These are phyloP conservation scores for Abrostola triplasia DNA, from an alignment of 2,888 invertebrate species.

Conservation along the genomic window DNA sequence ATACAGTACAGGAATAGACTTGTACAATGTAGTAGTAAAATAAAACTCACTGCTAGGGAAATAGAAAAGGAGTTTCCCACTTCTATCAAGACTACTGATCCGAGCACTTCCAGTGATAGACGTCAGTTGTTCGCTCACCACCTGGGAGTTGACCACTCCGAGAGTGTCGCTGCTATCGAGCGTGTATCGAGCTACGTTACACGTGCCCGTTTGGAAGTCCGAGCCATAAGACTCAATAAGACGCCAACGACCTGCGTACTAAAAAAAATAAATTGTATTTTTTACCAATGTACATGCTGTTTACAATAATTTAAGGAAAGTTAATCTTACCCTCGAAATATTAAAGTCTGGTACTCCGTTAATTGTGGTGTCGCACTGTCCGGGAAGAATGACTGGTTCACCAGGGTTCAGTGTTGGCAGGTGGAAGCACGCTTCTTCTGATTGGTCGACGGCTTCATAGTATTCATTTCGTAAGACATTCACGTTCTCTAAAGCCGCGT, in stretches of 20 bases:
- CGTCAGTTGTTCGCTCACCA: constrained; percentile 61
- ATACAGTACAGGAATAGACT: no score
- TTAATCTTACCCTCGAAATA: constrained; percentile 10
- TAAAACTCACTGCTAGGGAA: constrained; percentile 80
- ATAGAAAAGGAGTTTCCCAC: constrained; percentile 88
- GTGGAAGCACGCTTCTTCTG: constrained; percentile 71
- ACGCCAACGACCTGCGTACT: constrained; percentile 70
- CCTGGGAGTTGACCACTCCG: constrained; percentile 69
- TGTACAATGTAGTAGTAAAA: not conserved
- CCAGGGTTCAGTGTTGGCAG: constrained; percentile 65
- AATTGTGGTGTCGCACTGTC: constrained; percentile 69
- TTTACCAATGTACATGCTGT: not conserved
- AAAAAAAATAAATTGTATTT: constrained; percentile 11
- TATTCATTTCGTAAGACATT: constrained; percentile 66
- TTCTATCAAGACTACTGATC: constrained; percentile 86
- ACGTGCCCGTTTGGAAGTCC: constrained; percentile 69
- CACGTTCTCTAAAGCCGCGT: constrained; percentile 60
- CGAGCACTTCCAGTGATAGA: constrained; percentile 68
- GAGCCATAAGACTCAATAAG: constrained; percentile 71
- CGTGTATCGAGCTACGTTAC: constrained; percentile 69
- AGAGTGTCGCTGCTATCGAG: constrained; percentile 55
- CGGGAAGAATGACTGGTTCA: constrained; percentile 66
- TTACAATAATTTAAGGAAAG: no score
- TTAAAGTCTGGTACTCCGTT: constrained; percentile 66
- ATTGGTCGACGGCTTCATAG: constrained; percentile 66